Evolutionary conservation across 1,140 invertebrate genomes (phyloP).

Genomic region (Parasteatoda tepidariorum): DNA sequence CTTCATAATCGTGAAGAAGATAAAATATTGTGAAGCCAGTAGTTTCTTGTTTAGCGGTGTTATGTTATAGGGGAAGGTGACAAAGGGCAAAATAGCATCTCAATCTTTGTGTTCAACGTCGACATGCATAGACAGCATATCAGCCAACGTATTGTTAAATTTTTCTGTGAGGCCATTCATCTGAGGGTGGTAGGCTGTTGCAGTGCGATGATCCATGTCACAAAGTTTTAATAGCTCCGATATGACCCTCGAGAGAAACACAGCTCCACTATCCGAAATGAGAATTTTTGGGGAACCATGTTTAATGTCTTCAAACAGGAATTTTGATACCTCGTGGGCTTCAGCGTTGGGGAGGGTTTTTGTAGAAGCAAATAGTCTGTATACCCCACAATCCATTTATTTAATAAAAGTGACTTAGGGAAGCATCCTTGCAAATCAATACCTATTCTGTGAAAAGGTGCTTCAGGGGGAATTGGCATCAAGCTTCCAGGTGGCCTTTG

Average conservation of each 20-base stretch:
- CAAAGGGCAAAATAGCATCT: conserved; percentile 64
- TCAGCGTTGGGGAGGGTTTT: too few species aligned
- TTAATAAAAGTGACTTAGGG: neutral
- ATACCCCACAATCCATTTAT: neutral
- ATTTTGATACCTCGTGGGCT: too few species aligned
- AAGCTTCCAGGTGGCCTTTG: too few species aligned
- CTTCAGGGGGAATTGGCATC: too few species aligned
- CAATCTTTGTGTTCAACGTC: conserved; percentile 27
- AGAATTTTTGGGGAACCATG: conserved; percentile 59
- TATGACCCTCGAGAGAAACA: neutral
- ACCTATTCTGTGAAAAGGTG: too few species aligned
- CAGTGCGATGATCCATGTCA: neutral
- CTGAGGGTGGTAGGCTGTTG: conserved; percentile 62
- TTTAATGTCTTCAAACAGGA: neutral
- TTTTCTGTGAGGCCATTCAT: conserved; percentile 59
- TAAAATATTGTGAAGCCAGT: conserved; percentile 63
- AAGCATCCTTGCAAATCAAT: too few species aligned
- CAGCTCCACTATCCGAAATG: conserved; percentile 58
- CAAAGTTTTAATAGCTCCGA: neutral
- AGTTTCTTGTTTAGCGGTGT: conserved; percentile 57
- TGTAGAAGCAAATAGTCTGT: conserved; percentile 35
- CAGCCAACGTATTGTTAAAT: conserved; percentile 59
- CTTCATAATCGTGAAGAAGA: conserved; percentile 63
- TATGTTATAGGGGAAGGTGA: conserved; percentile 49
- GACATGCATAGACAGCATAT: neutral